These are phyloP conservation scores for Parelbella ahira DNA, from an alignment of 2,888 invertebrate genomes.

Conservation along the genomic window DNA sequence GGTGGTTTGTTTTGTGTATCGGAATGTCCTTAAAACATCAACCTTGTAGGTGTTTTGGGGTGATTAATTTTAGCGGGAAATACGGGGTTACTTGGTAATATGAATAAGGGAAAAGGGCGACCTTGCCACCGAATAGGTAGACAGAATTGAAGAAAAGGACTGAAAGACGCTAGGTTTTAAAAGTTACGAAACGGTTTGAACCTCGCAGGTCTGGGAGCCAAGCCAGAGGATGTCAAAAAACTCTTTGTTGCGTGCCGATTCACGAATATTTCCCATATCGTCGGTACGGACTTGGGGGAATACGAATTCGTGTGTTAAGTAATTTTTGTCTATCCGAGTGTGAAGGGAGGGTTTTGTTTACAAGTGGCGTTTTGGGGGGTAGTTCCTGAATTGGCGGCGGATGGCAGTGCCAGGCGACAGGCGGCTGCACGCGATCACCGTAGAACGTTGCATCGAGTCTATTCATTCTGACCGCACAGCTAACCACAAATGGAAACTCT, in stretches of 20 bases:
- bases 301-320: too few species aligned
- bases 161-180: too few species aligned
- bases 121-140: too few species aligned
- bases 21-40: slow-evolving; percentile 60
- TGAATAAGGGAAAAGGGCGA: too few species aligned
- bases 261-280: too few species aligned
- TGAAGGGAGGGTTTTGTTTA: slow-evolving; percentile 54
- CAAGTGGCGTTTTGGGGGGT: slow-evolving; percentile 59
- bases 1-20: slow-evolving; percentile 46
- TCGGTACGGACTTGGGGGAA: too few species aligned
- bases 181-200: too few species aligned
- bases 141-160: too few species aligned
- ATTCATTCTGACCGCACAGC: slow-evolving; percentile 37
- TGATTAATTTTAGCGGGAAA: slow-evolving; percentile 38
- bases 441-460: slow-evolving; percentile 54
- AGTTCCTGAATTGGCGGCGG: slow-evolving; percentile 60
- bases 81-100: too few species aligned
- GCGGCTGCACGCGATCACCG: slow-evolving; percentile 65
- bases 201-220: too few species aligned
- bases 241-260: slow-evolving; percentile 35
- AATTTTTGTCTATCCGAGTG: too few species aligned
- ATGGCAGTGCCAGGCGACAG: slow-evolving; percentile 78
- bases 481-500: slow-evolving; percentile 51
- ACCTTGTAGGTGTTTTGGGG: slow-evolving; percentile 43
- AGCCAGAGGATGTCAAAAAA: too few species aligned